phyloP scores from a whole-genome alignment of 2,888 invertebrate species.

The Sminthurinus aureus region DNA sequence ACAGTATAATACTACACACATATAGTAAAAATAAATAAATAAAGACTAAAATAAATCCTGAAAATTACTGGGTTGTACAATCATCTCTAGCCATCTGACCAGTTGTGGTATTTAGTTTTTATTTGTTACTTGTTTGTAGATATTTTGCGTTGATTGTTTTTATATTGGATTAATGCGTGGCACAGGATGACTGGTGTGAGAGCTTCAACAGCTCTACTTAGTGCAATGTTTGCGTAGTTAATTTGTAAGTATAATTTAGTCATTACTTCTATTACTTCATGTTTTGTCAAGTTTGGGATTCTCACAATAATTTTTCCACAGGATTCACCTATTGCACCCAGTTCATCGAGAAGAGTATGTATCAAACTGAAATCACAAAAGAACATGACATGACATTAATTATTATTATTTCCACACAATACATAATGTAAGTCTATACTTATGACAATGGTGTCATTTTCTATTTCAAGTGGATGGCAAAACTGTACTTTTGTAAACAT shows the following conservation, averaged over 20 bases:
- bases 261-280: conserved; percentile 34
- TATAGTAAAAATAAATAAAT: too few species aligned
- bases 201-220: conserved; percentile 48
- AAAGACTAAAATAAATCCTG: too few species aligned
- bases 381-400: background rate
- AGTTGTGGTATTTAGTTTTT: too few species aligned
- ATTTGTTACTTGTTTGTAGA: background rate
- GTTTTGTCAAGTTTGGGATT: conserved; percentile 34
- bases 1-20: too few species aligned
- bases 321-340: conserved; percentile 48
- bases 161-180: conserved; percentile 36
- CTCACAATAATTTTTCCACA: conserved; percentile 42
- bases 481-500: conserved; percentile 42
- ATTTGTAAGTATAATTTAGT: conserved; percentile 43
- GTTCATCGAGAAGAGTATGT: conserved; percentile 42
- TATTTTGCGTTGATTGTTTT: background rate
- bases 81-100: too few species aligned
- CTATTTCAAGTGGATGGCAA: background rate
- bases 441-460: too few species aligned
- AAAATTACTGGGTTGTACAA: too few species aligned
- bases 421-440: too few species aligned
- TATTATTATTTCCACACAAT: too few species aligned
- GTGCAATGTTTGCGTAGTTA: conserved; percentile 47
- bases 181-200: conserved; percentile 43
- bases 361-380: conserved; percentile 39